Evolutionary conservation across 2,113 vertebrate species (phyloP).

Genomic region (Notothenia coriiceps): DNA sequence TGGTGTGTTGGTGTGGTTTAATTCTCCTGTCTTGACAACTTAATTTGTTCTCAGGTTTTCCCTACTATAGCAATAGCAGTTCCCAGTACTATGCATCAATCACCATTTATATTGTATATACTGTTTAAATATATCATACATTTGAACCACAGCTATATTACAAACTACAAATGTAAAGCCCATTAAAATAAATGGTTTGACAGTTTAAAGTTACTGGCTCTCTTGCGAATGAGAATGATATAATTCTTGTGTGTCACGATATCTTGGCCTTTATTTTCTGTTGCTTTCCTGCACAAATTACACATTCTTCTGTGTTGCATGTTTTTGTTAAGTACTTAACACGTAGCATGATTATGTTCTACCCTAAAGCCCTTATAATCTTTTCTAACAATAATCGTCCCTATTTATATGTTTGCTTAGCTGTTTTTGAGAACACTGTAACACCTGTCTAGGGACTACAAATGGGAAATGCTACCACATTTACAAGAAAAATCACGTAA

Average conservation of each 20-base stretch:
- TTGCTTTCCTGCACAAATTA: not conserved
- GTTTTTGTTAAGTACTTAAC: not conserved
- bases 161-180: not conserved
- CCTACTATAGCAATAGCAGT: not conserved
- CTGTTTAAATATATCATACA: not conserved
- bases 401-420: not conserved
- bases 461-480: not conserved
- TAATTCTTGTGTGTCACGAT: not conserved
- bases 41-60: conserved; percentile 20
- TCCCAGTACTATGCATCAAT: too few species aligned
- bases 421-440: not conserved
- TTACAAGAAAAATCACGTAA: not conserved
- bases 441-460: too few species aligned
- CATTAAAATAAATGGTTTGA: not conserved
- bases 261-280: not conserved
- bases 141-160: not conserved
- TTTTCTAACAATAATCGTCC: not conserved
- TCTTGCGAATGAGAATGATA: not conserved
- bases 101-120: too few species aligned
- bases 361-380: not conserved
- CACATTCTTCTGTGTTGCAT: not conserved
- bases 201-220: not conserved
- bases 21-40: conserved; percentile 27
- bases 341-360: not conserved
- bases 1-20: conserved; percentile 14